Conservation (phyloP, 2,888 invertebrate species). For the Panopea generosa region DNA sequence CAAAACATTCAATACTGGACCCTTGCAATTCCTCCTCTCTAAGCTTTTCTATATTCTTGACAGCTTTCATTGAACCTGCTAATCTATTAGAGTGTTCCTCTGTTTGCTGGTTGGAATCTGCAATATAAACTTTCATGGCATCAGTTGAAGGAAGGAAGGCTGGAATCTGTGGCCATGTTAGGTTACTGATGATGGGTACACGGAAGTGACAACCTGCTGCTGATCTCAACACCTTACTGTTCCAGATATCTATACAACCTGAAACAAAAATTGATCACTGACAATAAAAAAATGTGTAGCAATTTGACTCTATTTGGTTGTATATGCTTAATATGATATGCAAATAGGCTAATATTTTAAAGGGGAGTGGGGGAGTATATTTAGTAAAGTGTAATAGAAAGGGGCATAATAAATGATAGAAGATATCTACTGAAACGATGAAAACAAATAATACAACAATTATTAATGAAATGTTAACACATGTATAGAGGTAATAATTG, state of each 20-base stretch:
- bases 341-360: too few species aligned
- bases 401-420: too few species aligned
- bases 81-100: slow-evolving; percentile 33
- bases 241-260: slow-evolving; percentile 96
- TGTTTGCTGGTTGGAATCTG: slow-evolving; percentile 51
- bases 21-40: slow-evolving; percentile 7
- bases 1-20: neutral
- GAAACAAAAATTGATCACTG: slow-evolving; percentile 12
- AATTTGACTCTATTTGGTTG: too few species aligned
- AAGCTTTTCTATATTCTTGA: slow-evolving; percentile 35
- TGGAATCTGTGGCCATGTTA: slow-evolving; percentile 89
- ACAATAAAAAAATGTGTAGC: too few species aligned
- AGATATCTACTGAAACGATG: too few species aligned
- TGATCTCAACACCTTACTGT: slow-evolving; percentile 93
- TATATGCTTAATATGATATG: too few species aligned
- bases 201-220: slow-evolving; percentile 95
- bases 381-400: too few species aligned
- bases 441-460: too few species aligned
- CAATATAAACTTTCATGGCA: slow-evolving; percentile 82
- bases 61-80: slow-evolving; percentile 23
- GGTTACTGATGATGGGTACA: slow-evolving; percentile 89
- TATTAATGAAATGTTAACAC: too few species aligned
- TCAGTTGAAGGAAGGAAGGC: slow-evolving; percentile 85
- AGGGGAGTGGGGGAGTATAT: too few species aligned
- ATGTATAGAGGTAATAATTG: too few species aligned